A percentile compares a stretch with the other conserved stretches of the same genome.
These are phyloP conservation scores for Macrosteles quadrilineatus DNA, from an alignment of 1,140 invertebrate species.

Conservation along the genomic window DNA sequence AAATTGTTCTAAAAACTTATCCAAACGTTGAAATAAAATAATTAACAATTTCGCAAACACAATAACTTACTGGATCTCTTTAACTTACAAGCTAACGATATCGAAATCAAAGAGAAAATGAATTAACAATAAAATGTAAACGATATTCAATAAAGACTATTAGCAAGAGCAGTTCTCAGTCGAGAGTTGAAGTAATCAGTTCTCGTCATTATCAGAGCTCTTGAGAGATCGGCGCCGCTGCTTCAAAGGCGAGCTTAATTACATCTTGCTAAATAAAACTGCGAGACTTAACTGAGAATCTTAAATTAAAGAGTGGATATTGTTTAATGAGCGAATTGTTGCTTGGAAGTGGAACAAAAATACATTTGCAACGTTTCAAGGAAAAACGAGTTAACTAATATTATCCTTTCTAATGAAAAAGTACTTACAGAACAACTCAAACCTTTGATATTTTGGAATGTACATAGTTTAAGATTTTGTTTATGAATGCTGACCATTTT, in stretches of 20 bases:
- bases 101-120: background rate
- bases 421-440: too few species aligned
- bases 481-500: too few species aligned
- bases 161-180: background rate
- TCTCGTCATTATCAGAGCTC: conserved; percentile 14
- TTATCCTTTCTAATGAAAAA: too few species aligned
- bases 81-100: background rate
- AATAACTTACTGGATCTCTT: background rate
- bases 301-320: too few species aligned
- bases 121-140: conserved; percentile 18
- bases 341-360: too few species aligned
- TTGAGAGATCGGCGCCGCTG: too few species aligned
- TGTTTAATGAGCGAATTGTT: too few species aligned
- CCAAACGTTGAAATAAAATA: background rate
- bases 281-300: background rate
- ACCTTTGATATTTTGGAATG: too few species aligned
- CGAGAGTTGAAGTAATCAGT: conserved; percentile 4
- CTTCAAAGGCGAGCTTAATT: conserved; percentile 14
- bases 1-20: background rate
- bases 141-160: conserved; percentile 18
- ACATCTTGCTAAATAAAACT: background rate
- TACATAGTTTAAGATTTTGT: too few species aligned
- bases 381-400: too few species aligned
- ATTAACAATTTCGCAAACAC: background rate
- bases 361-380: too few species aligned